Evolutionary conservation across 1,140 invertebrate species (phyloP).

Genomic region (Cyclargus thomasi): DNA sequence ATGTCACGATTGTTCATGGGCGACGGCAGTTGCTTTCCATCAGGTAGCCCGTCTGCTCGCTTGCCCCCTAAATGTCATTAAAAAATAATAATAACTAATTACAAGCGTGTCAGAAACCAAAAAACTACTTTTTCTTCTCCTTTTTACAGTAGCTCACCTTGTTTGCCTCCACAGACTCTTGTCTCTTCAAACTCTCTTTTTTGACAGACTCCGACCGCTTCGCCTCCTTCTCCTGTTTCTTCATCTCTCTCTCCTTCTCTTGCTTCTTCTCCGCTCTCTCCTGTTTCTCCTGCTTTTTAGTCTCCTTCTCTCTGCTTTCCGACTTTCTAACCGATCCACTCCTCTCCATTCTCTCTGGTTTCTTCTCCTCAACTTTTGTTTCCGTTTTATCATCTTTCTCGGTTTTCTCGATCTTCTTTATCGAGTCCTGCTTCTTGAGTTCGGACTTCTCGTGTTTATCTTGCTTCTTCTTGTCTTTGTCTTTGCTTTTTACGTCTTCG

Average conservation of each 20-base stretch:
- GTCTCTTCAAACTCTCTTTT: slow-evolving; percentile 56
- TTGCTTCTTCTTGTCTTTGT: slow-evolving; percentile 39
- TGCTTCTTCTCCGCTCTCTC: slow-evolving; percentile 40
- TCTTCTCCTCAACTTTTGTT: slow-evolving; percentile 34
- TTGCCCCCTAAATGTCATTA: too few relatives aligned
- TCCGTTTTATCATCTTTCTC: slow-evolving; percentile 41
- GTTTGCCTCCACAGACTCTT: slow-evolving; percentile 55
- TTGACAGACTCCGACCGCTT: slow-evolving; percentile 53
- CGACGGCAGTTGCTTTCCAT: too few relatives aligned
- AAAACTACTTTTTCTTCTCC: too few relatives aligned
- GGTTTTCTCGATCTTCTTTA: slow-evolving; percentile 47
- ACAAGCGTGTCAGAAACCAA: too few relatives aligned
- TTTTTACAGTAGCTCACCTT: slow-evolving; percentile 45
- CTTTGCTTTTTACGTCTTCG: slow-evolving; percentile 47
- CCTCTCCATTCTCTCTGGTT: slow-evolving; percentile 45
- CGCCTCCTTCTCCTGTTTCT: slow-evolving; percentile 55
- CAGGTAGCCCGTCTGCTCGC: too few relatives aligned
- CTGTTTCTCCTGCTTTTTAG: slow-evolving; percentile 37
- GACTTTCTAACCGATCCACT: slow-evolving; percentile 51
- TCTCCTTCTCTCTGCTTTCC: slow-evolving; percentile 41
- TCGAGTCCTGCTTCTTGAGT: slow-evolving; percentile 59
- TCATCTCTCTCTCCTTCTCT: slow-evolving; percentile 47
- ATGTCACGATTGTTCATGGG: too few relatives aligned
- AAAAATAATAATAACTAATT: too few relatives aligned
- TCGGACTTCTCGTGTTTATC: slow-evolving; percentile 50